phyloP scores from a whole-genome alignment of 2,888 invertebrate species.

The Philopedon plagiatum region DNA sequence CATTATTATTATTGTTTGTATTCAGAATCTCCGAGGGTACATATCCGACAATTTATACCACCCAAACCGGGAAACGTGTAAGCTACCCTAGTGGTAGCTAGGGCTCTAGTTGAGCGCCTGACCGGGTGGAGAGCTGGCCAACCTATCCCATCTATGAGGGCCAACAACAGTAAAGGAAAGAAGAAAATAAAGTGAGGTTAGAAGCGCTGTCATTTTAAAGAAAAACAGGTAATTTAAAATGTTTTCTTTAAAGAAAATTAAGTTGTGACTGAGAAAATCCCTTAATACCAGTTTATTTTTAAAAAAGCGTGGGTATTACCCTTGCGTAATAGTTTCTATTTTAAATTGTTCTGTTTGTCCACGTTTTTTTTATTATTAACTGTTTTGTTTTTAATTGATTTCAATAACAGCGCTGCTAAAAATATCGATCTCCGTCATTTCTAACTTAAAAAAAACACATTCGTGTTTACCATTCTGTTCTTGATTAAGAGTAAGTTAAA shows the following conservation, averaged over 20 bases:
- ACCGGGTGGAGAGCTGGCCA: too few species aligned
- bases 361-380: neutral
- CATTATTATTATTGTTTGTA: too few species aligned
- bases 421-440: neutral
- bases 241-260: neutral
- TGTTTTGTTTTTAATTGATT: neutral
- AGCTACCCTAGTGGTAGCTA: too few species aligned
- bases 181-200: neutral
- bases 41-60: too few species aligned
- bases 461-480: neutral
- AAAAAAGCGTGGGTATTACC: neutral
- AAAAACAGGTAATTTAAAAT: neutral
- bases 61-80: too few species aligned
- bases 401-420: neutral
- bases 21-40: too few species aligned
- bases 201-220: neutral
- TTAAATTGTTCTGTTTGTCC: neutral
- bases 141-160: too few species aligned
- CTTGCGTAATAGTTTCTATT: neutral
- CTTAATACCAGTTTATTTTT: neutral
- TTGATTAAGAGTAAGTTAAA: neutral
- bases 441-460: slow-evolving; percentile 3
- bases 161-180: neutral
- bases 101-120: too few species aligned
- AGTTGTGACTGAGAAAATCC: neutral